Percentiles rank a stretch among this genome's conserved stretches.
These are phyloP conservation scores for Salarias fasciatus DNA, from an alignment of 2,797 vertebrate genomes.

Conservation along the genomic window DNA sequence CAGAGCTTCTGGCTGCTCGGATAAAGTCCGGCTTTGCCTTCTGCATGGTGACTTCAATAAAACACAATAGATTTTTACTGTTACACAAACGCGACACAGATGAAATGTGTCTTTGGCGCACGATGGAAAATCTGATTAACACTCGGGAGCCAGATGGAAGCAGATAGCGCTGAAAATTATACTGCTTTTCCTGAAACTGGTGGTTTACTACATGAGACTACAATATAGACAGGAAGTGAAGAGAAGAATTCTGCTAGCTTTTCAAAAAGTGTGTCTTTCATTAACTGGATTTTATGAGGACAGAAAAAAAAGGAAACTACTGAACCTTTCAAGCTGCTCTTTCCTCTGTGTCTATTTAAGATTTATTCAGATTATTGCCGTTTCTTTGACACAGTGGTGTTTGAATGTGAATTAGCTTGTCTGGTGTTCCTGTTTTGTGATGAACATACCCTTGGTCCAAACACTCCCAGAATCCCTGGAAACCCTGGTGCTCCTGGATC, in stretches of 20 bases:
- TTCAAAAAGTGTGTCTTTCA: constrained; percentile 2
- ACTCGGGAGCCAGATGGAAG: neutral
- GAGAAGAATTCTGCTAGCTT: neutral
- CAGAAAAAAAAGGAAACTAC: neutral
- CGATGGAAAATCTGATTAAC: constrained; percentile 10
- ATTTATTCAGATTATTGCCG: too few relatives aligned
- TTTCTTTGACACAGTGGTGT: too few relatives aligned
- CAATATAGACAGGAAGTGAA: constrained; percentile 7
- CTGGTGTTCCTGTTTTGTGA: too few relatives aligned
- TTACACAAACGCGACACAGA: constrained; percentile 7
- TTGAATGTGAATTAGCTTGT: too few relatives aligned
- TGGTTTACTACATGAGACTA: neutral
- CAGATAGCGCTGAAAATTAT: neutral
- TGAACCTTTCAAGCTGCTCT: too few relatives aligned
- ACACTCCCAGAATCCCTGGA: constrained; percentile 91
- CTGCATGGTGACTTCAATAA: constrained; percentile 8
- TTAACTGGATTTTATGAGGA: constrained; percentile 3
- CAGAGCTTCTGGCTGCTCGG: constrained; percentile 17
- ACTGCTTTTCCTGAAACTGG: neutral
- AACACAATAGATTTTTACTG: constrained; percentile 16
- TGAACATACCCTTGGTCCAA: constrained; percentile 92
- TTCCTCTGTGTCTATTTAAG: neutral
- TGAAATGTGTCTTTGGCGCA: neutral
- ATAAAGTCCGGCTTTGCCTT: constrained; percentile 13
- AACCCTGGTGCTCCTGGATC: constrained; percentile 92